Evolutionary conservation across 2,888 invertebrate species (phyloP).

Genomic region (Fissipunctia ypsillon): DNA sequence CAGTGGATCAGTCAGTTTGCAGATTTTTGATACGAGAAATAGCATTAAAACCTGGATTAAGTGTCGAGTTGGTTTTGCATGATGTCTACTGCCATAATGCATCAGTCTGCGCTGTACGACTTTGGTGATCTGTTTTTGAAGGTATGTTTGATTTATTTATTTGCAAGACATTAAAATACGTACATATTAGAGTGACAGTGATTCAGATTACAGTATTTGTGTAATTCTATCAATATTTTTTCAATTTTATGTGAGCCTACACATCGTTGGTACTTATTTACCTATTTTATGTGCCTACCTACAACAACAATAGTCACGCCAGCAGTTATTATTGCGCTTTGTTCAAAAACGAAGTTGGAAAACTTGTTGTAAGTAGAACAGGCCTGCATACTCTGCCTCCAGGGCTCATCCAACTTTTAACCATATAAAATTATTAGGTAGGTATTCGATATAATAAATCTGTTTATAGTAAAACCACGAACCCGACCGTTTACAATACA

Average conservation of each 20-base stretch:
- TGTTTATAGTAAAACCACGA: not conserved
- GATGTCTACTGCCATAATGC: slow-evolving; percentile 95
- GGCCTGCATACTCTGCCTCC: not conserved
- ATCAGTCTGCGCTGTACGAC: slow-evolving; percentile 93
- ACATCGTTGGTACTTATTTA: slow-evolving; percentile 8
- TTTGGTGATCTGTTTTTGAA: slow-evolving; percentile 94
- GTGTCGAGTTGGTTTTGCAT: slow-evolving; percentile 86
- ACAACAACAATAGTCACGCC: slow-evolving; percentile 14
- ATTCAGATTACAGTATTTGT: slow-evolving; percentile 10
- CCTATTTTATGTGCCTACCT: slow-evolving; percentile 8
- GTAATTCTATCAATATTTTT: slow-evolving; percentile 14
- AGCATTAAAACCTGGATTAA: slow-evolving; percentile 85
- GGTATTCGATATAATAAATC: not conserved
- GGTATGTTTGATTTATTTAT: slow-evolving; percentile 86
- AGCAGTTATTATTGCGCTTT: not conserved
- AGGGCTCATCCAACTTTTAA: not conserved
- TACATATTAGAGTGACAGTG: not conserved
- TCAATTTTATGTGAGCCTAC: not conserved
- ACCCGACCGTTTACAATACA: not conserved
- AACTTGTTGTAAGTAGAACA: not conserved
- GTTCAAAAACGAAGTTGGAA: not conserved
- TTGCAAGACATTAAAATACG: slow-evolving; percentile 3
- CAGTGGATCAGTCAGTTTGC: slow-evolving; percentile 87
- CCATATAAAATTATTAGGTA: not conserved
- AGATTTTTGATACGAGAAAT: slow-evolving; percentile 78